Percentiles rank a stretch among this genome's conserved stretches.
These are phyloP conservation scores for Ariolimax columbianus DNA, from an alignment of 2,888 invertebrate species.

Conservation along the genomic window DNA sequence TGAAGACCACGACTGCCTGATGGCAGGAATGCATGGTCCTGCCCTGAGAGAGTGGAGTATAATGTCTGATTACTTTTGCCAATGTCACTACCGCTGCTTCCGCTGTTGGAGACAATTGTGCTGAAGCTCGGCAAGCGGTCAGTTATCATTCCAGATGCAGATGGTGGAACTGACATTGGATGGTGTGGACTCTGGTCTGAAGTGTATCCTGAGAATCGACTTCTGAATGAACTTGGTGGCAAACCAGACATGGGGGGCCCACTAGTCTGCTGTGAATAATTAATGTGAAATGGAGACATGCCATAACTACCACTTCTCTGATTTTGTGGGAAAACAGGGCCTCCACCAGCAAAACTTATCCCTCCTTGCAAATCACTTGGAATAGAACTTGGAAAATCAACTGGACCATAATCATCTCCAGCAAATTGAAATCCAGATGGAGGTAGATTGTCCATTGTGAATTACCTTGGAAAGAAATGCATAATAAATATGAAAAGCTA, in stretches of 20 bases:
- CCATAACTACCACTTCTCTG: conserved; percentile 45
- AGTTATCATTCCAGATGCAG: conserved; percentile 50
- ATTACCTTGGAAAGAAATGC: background rate
- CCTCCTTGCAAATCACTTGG: conserved; percentile 46
- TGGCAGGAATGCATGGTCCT: conserved; percentile 48
- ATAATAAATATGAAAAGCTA: background rate
- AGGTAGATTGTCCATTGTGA: conserved; percentile 49
- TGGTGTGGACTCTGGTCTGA: conserved; percentile 49
- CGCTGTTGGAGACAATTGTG: conserved; percentile 51
- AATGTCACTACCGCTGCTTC: conserved; percentile 46
- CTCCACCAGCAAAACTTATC: conserved; percentile 46
- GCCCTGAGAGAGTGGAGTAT: conserved; percentile 44
- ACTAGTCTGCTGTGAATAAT: conserved; percentile 46
- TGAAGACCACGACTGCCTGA: conserved; percentile 40
- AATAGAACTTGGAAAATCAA: conserved; percentile 54
- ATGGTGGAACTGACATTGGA: conserved; percentile 45
- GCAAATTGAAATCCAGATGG: conserved; percentile 50
- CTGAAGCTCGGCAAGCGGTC: conserved; percentile 57
- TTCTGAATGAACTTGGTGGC: conserved; percentile 45
- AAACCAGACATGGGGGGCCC: conserved; percentile 42
- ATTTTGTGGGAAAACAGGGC: conserved; percentile 49
- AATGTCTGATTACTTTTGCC: conserved; percentile 49
- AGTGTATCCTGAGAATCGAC: conserved; percentile 42
- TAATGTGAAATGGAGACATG: conserved; percentile 51
- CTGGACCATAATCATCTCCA: conserved; percentile 52